Evolutionary conservation across 1,140 invertebrate genomes (phyloP).

Genomic region (Eriosoma lanigerum): DNA sequence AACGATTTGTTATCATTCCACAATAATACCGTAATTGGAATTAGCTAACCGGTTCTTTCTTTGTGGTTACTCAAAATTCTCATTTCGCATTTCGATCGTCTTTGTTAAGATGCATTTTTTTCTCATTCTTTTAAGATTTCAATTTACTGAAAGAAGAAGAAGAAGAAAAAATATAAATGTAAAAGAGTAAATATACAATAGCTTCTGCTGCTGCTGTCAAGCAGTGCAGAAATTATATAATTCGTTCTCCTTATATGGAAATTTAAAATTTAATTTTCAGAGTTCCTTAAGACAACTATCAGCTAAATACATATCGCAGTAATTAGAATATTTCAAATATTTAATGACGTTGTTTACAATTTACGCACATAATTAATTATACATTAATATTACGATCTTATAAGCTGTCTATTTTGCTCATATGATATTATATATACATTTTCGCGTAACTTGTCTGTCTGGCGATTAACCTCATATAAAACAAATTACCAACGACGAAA

Average conservation of each 20-base stretch:
- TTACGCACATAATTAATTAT: neutral
- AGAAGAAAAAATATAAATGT: neutral
- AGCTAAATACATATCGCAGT: neutral
- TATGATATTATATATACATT: neutral
- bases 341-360: neutral
- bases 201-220: neutral
- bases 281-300: neutral
- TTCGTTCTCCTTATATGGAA: neutral
- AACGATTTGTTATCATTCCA: neutral
- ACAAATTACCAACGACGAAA: neutral
- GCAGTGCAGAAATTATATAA: neutral
- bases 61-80: neutral
- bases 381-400: neutral
- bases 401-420: neutral
- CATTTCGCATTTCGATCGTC: neutral
- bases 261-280: neutral
- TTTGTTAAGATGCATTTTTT: neutral
- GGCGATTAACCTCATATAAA: slow-evolving; percentile 2
- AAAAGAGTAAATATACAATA: neutral
- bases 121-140: too few relatives aligned
- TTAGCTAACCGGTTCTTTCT: neutral
- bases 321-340: neutral
- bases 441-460: too few relatives aligned
- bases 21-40: neutral
- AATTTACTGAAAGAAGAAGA: neutral